Evolutionary conservation across 2,888 invertebrate genomes (phyloP).

Genomic region (Macrophya alboannulata): DNA sequence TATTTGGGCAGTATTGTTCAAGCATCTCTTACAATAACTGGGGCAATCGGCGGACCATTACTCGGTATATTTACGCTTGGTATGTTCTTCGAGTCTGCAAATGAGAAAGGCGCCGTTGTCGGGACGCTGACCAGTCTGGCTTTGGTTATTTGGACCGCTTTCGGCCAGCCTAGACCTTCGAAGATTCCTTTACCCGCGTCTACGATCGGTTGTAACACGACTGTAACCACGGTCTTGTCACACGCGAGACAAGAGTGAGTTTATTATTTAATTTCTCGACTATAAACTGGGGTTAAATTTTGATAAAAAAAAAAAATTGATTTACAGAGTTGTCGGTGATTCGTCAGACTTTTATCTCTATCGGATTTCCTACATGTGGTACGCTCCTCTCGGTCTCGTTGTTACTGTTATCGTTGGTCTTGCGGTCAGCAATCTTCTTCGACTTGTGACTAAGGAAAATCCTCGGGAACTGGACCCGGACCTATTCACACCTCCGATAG

Average conservation of each 20-base stretch:
- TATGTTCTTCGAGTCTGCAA: conserved; percentile 93
- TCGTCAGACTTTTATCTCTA: conserved; percentile 85
- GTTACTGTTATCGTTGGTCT: conserved; percentile 82
- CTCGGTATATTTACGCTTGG: conserved; percentile 93
- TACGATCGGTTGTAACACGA: conserved; percentile 65
- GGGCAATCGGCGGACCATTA: conserved; percentile 93
- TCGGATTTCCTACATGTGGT: conserved; percentile 89
- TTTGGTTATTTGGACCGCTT: conserved; percentile 66
- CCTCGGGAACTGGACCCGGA: conserved; percentile 81
- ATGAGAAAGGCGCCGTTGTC: conserved; percentile 78
- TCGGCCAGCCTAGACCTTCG: conserved; percentile 69
- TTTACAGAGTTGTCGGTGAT: conserved; percentile 56
- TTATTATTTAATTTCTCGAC: background rate
- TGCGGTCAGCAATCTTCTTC: conserved; percentile 80
- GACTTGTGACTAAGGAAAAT: conserved; percentile 72
- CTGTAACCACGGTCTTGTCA: conserved; percentile 52
- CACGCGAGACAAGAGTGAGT: conserved; percentile 45
- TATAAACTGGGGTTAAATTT: background rate
- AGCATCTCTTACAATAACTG: conserved; percentile 91
- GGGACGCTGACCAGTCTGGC: conserved; percentile 67
- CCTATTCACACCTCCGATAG: conserved; percentile 83
- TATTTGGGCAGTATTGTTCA: conserved; percentile 73
- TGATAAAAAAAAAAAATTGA: background rate
- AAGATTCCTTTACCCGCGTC: conserved; percentile 66
- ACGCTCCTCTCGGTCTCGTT: conserved; percentile 82